Evolutionary conservation across 1,140 invertebrate genomes (phyloP).

Genomic region (Drosophila leontia): DNA sequence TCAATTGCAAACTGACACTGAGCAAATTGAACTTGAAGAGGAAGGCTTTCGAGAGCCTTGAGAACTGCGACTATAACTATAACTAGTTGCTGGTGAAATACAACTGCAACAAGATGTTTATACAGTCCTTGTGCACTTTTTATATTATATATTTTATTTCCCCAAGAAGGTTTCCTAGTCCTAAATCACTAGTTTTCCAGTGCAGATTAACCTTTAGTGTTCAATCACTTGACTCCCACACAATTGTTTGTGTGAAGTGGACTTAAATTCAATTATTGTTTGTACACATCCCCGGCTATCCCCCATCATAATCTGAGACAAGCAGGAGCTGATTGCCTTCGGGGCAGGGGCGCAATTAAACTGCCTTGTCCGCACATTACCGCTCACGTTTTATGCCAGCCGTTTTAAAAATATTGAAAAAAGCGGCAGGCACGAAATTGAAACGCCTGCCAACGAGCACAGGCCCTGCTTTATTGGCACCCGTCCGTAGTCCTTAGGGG

Average conservation of each 20-base stretch:
- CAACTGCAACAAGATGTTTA: too few species aligned
- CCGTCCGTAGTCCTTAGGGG: constrained; percentile 21
- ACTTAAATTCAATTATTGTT: constrained; percentile 42
- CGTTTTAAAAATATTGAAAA: constrained; percentile 75
- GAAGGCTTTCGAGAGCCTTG: background rate
- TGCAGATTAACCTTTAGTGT: background rate
- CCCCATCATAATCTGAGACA: constrained; percentile 39
- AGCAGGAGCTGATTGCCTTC: constrained; percentile 9
- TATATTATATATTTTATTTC: background rate
- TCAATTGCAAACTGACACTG: background rate
- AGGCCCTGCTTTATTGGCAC: constrained; percentile 67
- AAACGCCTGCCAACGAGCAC: constrained; percentile 58
- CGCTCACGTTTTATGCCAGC: constrained; percentile 57
- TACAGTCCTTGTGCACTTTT: too few species aligned
- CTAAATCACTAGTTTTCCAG: background rate
- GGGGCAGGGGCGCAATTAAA: constrained; percentile 40
- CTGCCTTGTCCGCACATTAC: constrained; percentile 43
- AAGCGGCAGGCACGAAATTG: constrained; percentile 39
- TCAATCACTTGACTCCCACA: background rate
- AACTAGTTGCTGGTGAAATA: too few species aligned
- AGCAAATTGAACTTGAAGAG: background rate
- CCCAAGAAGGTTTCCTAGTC: background rate
- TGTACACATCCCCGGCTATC: constrained; percentile 7
- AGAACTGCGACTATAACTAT: too few species aligned
- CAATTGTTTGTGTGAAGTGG: constrained; percentile 6